A percentile compares a stretch with the other conserved stretches of the same genome.
Evolutionary conservation across 2,113 vertebrate species (phyloP).

Genomic region (Collichthys lucidus): DNA sequence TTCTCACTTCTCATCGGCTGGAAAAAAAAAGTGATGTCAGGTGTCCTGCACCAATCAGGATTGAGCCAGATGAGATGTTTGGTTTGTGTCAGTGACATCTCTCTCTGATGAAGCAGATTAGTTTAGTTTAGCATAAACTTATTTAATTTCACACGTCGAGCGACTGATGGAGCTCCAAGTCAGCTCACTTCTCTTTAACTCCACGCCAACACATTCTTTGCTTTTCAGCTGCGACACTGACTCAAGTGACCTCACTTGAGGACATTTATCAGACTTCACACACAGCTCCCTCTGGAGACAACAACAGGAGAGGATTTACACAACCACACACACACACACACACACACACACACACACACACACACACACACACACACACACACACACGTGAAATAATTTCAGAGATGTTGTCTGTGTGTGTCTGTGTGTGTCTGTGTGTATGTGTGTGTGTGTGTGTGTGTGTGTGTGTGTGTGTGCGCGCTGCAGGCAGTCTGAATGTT

Average conservation of each 20-base stretch:
- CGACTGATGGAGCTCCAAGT: neutral
- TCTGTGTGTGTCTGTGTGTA: neutral
- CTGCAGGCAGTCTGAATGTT: constrained; percentile 43
- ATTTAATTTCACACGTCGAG: too few relatives aligned
- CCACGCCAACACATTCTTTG: neutral
- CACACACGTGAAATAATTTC: neutral
- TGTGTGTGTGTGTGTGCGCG: constrained; percentile 2
- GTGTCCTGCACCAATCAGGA: too few relatives aligned
- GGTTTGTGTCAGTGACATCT: neutral
- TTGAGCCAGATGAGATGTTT: neutral
- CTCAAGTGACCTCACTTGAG: too few relatives aligned
- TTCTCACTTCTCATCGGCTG: too few relatives aligned
- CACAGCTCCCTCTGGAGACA: too few relatives aligned
- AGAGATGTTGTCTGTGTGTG: neutral
- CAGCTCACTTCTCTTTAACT: neutral
- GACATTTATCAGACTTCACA: too few relatives aligned
- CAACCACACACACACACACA: neutral
- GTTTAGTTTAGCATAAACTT: too few relatives aligned
- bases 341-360: too few relatives aligned
- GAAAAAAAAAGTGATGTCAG: too few relatives aligned
- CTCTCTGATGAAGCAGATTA: neutral
- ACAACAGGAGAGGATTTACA: neutral
- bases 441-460: neutral
- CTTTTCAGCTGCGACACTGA: neutral
- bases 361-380: too few relatives aligned